A percentile compares a stretch with the other conserved stretches of the same genome.
phyloP scores from a whole-genome alignment of 1,140 invertebrate species.

The Nomia melanderi region DNA sequence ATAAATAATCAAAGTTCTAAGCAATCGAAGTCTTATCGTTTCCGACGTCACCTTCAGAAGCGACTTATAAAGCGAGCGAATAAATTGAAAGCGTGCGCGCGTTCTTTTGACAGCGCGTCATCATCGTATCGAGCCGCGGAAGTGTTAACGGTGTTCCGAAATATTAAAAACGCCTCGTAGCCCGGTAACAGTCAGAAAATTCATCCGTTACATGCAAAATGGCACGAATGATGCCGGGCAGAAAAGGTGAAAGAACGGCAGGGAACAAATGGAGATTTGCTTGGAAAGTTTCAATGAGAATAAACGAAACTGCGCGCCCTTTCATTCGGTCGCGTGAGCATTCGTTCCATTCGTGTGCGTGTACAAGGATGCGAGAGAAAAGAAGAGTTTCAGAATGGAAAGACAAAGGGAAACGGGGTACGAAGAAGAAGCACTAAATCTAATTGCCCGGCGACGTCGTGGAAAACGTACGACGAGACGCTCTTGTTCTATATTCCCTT shows the following conservation, averaged over 20 bases:
- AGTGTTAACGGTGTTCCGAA: constrained; percentile 1
- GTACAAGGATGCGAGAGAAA: constrained; percentile 41
- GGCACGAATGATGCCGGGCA: constrained; percentile 1
- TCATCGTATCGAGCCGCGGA: too few species aligned
- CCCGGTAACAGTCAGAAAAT: background rate
- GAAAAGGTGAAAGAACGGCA: constrained; percentile 11
- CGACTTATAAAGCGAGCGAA: too few species aligned
- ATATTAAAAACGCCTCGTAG: constrained; percentile 20
- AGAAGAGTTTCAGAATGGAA: constrained; percentile 37
- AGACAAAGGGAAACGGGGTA: constrained; percentile 45
- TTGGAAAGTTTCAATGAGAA: constrained; percentile 51
- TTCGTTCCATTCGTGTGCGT: constrained; percentile 43
- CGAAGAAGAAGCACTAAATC: constrained; percentile 52
- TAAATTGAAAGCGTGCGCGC: too few species aligned
- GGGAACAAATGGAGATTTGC: constrained; percentile 48
- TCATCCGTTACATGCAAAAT: constrained; percentile 18
- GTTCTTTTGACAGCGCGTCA: too few species aligned
- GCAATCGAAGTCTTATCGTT: too few species aligned
- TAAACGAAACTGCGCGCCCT: constrained; percentile 51
- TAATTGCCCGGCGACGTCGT: constrained; percentile 50
- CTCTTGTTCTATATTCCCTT: constrained; percentile 17
- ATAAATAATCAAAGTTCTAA: too few species aligned
- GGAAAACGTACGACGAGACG: constrained; percentile 31
- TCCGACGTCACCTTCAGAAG: too few species aligned
- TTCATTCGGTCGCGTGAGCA: constrained; percentile 47